phyloP scores from a whole-genome alignment of 2,888 invertebrate species.

The Mellilla xanthometata region DNA sequence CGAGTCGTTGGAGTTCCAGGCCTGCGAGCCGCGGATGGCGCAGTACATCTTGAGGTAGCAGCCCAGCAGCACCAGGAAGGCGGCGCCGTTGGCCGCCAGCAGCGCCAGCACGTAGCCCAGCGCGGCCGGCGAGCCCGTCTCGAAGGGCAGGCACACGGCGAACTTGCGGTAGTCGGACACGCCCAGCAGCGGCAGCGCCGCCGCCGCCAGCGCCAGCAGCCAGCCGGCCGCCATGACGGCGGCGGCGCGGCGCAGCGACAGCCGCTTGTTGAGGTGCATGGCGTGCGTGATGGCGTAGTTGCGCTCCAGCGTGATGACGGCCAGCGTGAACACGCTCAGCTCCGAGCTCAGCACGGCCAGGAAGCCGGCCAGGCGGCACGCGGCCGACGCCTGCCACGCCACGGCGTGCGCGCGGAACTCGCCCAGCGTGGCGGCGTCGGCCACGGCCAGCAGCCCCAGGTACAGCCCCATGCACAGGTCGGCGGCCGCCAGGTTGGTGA shows the following conservation, averaged over 20 bases:
- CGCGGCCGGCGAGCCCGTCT: slow-evolving; percentile 90
- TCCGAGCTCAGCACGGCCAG: slow-evolving; percentile 97
- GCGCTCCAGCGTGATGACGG: slow-evolving; percentile 97
- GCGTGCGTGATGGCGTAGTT: slow-evolving; percentile 99
- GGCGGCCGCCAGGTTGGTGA: slow-evolving; percentile 97
- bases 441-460: slow-evolving; percentile 95
- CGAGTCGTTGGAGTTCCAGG: slow-evolving; percentile 98
- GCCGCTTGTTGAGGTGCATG: slow-evolving; percentile 96
- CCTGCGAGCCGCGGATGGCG: slow-evolving; percentile 97
- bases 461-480: slow-evolving; percentile 99
- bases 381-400: slow-evolving; percentile 97
- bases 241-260: slow-evolving; percentile 95
- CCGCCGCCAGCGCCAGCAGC: slow-evolving; percentile 94
- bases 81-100: slow-evolving; percentile 95
- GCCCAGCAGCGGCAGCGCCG: slow-evolving; percentile 93
- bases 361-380: slow-evolving; percentile 97
- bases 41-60: slow-evolving; percentile 99
- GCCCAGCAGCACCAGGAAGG: slow-evolving; percentile 96
- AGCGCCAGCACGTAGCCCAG: slow-evolving; percentile 94
- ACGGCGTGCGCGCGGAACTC: slow-evolving; percentile 98
- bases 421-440: slow-evolving; percentile 97
- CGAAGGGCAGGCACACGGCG: slow-evolving; percentile 98
- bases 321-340: slow-evolving; percentile 96
- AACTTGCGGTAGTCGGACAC: slow-evolving; percentile 98
- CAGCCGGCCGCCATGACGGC: slow-evolving; percentile 97